Percentiles rank a stretch among this genome's conserved stretches.
Evolutionary conservation across 2,113 vertebrate genomes (phyloP).

Genomic region (Vimba vimba): DNA sequence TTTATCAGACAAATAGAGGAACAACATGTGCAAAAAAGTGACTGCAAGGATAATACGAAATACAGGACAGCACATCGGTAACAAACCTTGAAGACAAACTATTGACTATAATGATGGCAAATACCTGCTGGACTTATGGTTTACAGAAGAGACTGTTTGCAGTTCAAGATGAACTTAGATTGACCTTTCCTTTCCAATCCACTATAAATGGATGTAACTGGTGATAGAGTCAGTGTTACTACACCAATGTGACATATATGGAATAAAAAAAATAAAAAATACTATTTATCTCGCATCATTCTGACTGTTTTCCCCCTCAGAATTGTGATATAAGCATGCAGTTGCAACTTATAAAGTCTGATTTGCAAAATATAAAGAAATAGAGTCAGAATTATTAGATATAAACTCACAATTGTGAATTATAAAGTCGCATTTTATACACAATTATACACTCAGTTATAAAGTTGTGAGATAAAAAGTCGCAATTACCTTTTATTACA

Average conservation of each 20-base stretch:
- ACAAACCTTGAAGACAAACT: background rate
- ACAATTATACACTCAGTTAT: no score
- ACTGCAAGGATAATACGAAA: background rate
- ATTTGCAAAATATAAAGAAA: no score
- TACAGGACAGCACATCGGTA: background rate
- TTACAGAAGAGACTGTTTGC: background rate
- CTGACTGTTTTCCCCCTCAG: no score
- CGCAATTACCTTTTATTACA: no score
- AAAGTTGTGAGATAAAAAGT: no score
- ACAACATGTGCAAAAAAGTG: background rate
- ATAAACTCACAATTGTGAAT: no score
- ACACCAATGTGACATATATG: background rate
- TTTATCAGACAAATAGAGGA: constrained; percentile 17
- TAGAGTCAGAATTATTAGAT: no score
- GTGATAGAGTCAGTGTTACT: background rate
- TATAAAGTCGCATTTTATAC: no score
- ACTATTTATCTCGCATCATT: no score
- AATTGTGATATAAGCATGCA: no score
- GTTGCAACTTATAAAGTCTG: no score
- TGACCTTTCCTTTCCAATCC: background rate
- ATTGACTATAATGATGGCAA: background rate
- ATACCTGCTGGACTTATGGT: background rate
- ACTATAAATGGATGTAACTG: background rate
- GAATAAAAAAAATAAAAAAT: no score
- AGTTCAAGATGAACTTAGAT: background rate